phyloP scores from a whole-genome alignment of 2,888 invertebrate species.

The Synergus itoensis region DNA sequence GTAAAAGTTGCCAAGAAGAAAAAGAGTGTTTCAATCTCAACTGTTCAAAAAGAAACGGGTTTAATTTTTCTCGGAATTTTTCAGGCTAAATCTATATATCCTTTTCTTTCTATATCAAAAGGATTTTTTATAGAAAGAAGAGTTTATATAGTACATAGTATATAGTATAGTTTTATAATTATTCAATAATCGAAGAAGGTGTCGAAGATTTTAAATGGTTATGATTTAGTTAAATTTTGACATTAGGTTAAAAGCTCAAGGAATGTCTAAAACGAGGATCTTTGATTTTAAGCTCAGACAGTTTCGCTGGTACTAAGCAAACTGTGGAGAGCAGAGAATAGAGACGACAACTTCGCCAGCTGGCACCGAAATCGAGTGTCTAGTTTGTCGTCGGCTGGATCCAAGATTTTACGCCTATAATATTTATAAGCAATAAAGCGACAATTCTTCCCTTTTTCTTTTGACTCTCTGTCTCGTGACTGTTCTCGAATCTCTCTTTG shows the following conservation, averaged over 20 bases:
- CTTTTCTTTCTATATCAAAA: no score
- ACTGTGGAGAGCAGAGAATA: conserved; percentile 58
- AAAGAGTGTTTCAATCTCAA: background rate
- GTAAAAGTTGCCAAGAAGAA: background rate
- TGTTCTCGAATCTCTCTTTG: background rate
- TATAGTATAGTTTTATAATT: no score
- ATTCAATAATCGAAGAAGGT: no score
- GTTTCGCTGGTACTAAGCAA: conserved; percentile 12
- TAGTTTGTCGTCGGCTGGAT: conserved; percentile 32
- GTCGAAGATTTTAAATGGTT: background rate
- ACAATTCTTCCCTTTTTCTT: background rate
- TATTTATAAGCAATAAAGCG: conserved; percentile 31
- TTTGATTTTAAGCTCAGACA: conserved; percentile 44
- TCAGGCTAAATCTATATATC: no score
- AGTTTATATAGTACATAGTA: no score
- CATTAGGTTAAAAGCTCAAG: conserved; percentile 33
- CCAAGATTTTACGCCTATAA: conserved; percentile 18
- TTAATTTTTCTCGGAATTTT: no score
- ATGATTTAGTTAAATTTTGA: background rate
- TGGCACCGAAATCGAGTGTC: conserved; percentile 57
- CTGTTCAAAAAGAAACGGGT: no score
- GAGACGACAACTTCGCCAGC: conserved; percentile 59
- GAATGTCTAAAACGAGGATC: conserved; percentile 50
- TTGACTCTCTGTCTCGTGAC: background rate
- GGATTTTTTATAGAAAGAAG: no score